Evolutionary conservation across 2,113 vertebrate species (phyloP).

Genomic region (Ovis canadensis): DNA sequence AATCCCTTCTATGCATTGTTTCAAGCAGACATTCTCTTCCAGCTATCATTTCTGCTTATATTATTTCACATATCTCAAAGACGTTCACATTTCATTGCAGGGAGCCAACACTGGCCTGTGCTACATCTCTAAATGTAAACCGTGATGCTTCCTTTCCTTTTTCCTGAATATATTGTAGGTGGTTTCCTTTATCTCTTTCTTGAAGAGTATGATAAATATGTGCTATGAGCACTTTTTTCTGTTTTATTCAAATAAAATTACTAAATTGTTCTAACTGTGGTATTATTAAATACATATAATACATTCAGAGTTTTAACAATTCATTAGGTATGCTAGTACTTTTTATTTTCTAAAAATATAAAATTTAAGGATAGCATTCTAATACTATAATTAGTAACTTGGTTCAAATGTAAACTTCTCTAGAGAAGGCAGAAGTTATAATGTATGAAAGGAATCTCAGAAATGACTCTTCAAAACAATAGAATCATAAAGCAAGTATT

Average conservation of each 20-base stretch:
- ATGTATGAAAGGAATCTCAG: neutral
- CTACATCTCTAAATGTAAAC: neutral
- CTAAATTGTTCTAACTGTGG: neutral
- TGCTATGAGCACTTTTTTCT: neutral
- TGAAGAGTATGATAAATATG: neutral
- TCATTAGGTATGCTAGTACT: too few relatives aligned
- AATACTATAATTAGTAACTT: neutral
- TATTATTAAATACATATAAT: neutral
- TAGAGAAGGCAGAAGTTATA: neutral
- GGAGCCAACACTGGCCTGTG: neutral
- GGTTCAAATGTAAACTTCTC: neutral
- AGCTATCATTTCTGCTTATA: conserved; percentile 23
- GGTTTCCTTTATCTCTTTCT: neutral
- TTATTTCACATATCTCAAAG: neutral
- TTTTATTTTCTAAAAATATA: neutral
- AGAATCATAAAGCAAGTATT: neutral
- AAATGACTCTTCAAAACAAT: neutral
- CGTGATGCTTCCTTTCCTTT: neutral
- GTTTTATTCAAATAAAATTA: neutral
- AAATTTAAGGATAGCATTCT: neutral
- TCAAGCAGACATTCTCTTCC: conserved; percentile 1
- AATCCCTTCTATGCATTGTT: neutral
- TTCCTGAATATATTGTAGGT: neutral
- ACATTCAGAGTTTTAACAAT: neutral
- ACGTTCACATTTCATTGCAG: neutral